phyloP scores from a whole-genome alignment of 2,113 vertebrate genomes.

The Silurus glanis region DNA sequence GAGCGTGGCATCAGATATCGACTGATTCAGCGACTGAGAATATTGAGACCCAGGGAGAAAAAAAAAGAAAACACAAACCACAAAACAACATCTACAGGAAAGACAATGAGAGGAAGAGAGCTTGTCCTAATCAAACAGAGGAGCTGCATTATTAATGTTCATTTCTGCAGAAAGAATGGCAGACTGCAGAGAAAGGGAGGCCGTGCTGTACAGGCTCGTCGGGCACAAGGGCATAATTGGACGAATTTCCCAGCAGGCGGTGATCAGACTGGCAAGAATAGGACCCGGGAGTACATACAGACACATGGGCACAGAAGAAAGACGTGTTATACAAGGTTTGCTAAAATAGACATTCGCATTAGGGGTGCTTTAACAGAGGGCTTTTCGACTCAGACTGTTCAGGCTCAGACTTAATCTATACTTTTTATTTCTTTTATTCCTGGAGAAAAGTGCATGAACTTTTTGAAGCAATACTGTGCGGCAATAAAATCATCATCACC shows the following conservation, averaged over 20 bases:
- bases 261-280: slow-evolving; percentile 31
- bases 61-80: slow-evolving; percentile 42
- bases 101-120: slow-evolving; percentile 5
- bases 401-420: neutral
- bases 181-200: slow-evolving; percentile 8
- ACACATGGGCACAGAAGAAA: slow-evolving; percentile 11
- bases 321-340: neutral
- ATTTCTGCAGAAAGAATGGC: slow-evolving; percentile 38
- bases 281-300: neutral
- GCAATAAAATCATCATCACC: neutral
- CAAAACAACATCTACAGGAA: slow-evolving; percentile 48
- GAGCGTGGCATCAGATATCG: neutral
- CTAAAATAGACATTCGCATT: slow-evolving; percentile 18
- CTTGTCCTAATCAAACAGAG: slow-evolving; percentile 48
- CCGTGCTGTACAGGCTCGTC: slow-evolving; percentile 8
- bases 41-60: neutral
- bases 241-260: slow-evolving; percentile 24
- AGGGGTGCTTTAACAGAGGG: neutral
- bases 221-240: slow-evolving; percentile 39
- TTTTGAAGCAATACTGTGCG: neutral
- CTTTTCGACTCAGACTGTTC: neutral
- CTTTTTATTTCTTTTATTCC: neutral
- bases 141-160: slow-evolving; percentile 58
- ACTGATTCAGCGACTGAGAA: slow-evolving; percentile 1
- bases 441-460: neutral